Base-by-base conservation (phyloP, 2,113 vertebrate genomes). In the Cygnus buccinator region DNA sequence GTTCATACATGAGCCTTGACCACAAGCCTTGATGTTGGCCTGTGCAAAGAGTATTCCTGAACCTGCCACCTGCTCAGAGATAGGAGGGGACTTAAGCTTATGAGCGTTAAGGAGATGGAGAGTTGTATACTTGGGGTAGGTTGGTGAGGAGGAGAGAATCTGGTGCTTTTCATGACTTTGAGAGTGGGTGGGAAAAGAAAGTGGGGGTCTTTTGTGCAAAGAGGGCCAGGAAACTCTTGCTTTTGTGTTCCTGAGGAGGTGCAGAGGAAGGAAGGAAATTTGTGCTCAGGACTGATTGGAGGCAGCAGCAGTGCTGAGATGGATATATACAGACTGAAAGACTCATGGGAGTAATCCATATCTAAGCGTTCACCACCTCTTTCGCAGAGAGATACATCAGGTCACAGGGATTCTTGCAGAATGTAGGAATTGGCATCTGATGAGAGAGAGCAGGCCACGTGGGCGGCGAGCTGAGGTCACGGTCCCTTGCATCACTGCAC, bases 181-280 rank as follows among this genome's bases (percentile, higher is more conserved):
- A 52, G 92, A 95, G 61, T 73, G 84, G 35, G 41, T 78, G 46
- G 76, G n/a, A 77, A 95, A 89, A 93, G 89, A 80, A 96, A 94
- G 76, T 22, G 26, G 76, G 55, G 1, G 19, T 75, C 35, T 71
- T 91, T 94, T 84, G 50, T 91, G 75, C 67, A 46, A 75, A 87
- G 37, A 91, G 46, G 43, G 35, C 59, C 41, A 48, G 85, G 88
- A 93, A 94, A 63, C 50, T 43, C 62, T 81, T 72, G 84, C 48
- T 68, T 95, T 96, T 95, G 70, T 96, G 23, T 81, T 87, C 61
- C 88, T 84, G 70, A 94, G 83, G 46, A 95, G 87, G 29, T 84
- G 21, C 43, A 71, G 52, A 91, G 80, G 52, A 89, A 96, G 84
- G 94, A 92, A 91, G 93, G 72, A 90, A 91, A 75, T 29, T 0